A percentile compares a stretch with the other conserved stretches of the same genome.
These are phyloP conservation scores for Malurus melanocephalus DNA, from an alignment of 2,113 vertebrate species.

Conservation along the genomic window DNA sequence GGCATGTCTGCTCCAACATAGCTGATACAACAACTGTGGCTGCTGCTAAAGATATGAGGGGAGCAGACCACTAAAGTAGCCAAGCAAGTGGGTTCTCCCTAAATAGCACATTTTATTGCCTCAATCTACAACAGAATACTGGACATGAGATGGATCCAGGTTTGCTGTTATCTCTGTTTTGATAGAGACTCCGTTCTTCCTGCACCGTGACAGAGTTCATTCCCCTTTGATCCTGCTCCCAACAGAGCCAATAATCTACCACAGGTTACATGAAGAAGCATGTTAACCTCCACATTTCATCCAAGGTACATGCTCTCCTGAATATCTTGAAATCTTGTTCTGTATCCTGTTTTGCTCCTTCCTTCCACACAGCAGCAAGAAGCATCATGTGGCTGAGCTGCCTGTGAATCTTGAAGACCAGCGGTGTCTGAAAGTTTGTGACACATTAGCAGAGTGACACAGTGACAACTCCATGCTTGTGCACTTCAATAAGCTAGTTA, in stretches of 20 bases:
- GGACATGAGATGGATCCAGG: not conserved
- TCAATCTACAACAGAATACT: not conserved
- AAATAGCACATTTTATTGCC: not conserved
- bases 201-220: not conserved
- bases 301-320: not conserved
- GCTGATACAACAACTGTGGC: not conserved
- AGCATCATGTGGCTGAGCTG: not conserved
- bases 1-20: not conserved
- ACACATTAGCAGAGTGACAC: not conserved
- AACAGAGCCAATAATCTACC: not conserved
- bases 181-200: not conserved
- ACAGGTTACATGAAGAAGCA: not conserved
- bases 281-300: not conserved
- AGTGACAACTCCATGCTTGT: constrained; percentile 4
- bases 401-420: not conserved
- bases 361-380: not conserved
- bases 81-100: not conserved
- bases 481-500: constrained; percentile 51
- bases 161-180: not conserved
- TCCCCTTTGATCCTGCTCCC: not conserved
- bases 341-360: not conserved
- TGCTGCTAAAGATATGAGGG: not conserved
- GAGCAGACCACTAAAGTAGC: not conserved
- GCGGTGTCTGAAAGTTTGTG: not conserved
- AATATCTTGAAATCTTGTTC: not conserved